Base-by-base conservation (phyloP, 2,113 vertebrate species). In the Hippoglossus stenolepis region DNA sequence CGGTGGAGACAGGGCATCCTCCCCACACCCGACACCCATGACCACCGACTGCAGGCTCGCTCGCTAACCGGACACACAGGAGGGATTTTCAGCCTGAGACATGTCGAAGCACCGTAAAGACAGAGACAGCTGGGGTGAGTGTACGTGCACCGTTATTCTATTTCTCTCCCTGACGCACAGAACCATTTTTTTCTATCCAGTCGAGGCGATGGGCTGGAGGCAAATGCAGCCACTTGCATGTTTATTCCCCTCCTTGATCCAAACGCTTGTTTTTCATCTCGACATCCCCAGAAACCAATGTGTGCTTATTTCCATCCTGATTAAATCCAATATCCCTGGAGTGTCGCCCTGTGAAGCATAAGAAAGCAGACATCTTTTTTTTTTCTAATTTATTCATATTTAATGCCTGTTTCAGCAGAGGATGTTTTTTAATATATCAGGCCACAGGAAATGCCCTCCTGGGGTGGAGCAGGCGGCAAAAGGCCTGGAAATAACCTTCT, bases 101-200 rank as follows among this genome's bases (percentile, higher is more conserved):
- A 97, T 97, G 96, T 95, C 95, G 61, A 95, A 94, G 82, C 95
- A 89, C 87, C 96, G 96, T 77, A 96, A 92, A 88, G 96, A 97
- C 77, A 91, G 96, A 87, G 97, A 97, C 90, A 97, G 97, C 86
- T 98, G 97, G 97, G 96, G 97, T 97, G 93, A 96, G 96, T 96
- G 87, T 89, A 84, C 73, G 88, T 91, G 85, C 85, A 77, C 15
- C 70, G 61, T 86, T 85, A 43, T 81, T 1, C 68, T 73, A 45
- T 80, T 66, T 31, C 14, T 17, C 47, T 18, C 64, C 51, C 56
- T 85, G 78, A 86, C 85, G 85, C 83, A 75, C 76, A 62, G 40
- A 47, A 2, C 35, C 23, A 20, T 79, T 75, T 49, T 56, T 43
- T 8, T 26, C 26, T 38, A 17, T 38, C 38, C 26, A 18, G 59